Evolutionary conservation across 2,113 vertebrate genomes (phyloP), one percentile per base, ranked within the genome.

Genomic region (Forbesichthys papilliferus): DNA sequence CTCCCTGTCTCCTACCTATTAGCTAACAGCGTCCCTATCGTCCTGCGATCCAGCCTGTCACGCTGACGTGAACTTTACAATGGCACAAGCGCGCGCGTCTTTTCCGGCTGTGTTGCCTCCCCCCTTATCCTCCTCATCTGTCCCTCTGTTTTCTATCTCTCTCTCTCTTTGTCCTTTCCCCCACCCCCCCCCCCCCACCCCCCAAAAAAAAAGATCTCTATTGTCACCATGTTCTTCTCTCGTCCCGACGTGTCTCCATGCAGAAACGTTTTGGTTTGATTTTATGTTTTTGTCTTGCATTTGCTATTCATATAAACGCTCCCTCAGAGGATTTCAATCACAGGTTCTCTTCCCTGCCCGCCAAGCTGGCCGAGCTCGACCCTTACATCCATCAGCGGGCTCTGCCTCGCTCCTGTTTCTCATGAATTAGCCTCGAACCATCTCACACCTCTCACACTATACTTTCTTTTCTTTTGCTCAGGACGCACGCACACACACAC

Each of bases 371-470:
- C 27, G 27, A 83, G 57, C 66, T 71, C 71, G 62, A 20, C 53
- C 75, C 49, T 83, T 36, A n/a, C 71, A 87, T 87, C 81, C 81
- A 87, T 87, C 85, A 59, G 73, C 2, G 67, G 83, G 5, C 12
- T 34, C 52, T 18, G 62, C 79, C 85, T 85, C 79, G 69, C 80
- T 78, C 84, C 87, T 85, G 85, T 86, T 85, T 88, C 85, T 89
- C 86, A 87, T 87, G 82, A 89, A 89, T 91, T 85, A 88, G 85
- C 85, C 87, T 74, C 88, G 87, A 87, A 82, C 83, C 85, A 5
- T 42, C 36, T 42, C 36, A 8, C 36, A 42, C 81, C 87, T 83
- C 88, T 88, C 86, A 87, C 78, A 71, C 84, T 33, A 13, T 10
- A 11, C 48, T 51, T 27, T 76, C 87, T 87, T 87, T 85, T 87